Conservation (phyloP, 1,140 invertebrate genomes). For the Rhagoletis pomonella region DNA sequence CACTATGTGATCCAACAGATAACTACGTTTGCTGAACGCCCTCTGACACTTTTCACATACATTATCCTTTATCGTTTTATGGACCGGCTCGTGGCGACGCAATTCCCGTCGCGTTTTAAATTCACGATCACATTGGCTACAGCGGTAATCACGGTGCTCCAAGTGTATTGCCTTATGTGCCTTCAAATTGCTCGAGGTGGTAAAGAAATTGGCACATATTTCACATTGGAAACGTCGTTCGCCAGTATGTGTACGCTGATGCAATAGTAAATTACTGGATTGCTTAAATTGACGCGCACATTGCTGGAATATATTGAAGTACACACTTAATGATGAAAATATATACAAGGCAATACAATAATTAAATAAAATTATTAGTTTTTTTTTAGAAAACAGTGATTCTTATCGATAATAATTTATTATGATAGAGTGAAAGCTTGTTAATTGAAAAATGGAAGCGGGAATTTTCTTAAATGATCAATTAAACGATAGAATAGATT, state of each 20-base stretch:
- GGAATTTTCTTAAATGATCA: too few relatives aligned
- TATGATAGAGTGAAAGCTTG: too few relatives aligned
- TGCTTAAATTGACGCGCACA: slow-evolving; percentile 78
- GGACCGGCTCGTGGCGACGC: slow-evolving; percentile 54
- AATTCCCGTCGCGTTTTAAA: slow-evolving; percentile 57
- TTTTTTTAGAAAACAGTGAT: too few relatives aligned
- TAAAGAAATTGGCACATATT: slow-evolving; percentile 79
- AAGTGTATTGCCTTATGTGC: slow-evolving; percentile 76
- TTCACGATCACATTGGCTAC: slow-evolving; percentile 51
- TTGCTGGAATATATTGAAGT: slow-evolving; percentile 49
- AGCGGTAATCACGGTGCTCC: slow-evolving; percentile 71
- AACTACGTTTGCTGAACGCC: slow-evolving; percentile 57
- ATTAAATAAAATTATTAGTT: too few relatives aligned
- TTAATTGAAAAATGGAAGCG: too few relatives aligned
- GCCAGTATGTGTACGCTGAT: slow-evolving; percentile 85
- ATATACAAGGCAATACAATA: too few relatives aligned
- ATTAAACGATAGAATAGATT: too few relatives aligned
- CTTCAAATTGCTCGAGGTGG: slow-evolving; percentile 76
- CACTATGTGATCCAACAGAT: slow-evolving; percentile 57
- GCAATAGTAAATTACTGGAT: slow-evolving; percentile 87
- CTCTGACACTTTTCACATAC: slow-evolving; percentile 57
- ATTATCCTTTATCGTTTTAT: slow-evolving; percentile 53
- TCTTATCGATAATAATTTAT: too few relatives aligned
- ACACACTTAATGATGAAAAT: too few relatives aligned
- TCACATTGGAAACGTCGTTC: slow-evolving; percentile 73